Evolutionary conservation across 1,140 invertebrate species (phyloP).

Genomic region (Heliconius melpomene): DNA sequence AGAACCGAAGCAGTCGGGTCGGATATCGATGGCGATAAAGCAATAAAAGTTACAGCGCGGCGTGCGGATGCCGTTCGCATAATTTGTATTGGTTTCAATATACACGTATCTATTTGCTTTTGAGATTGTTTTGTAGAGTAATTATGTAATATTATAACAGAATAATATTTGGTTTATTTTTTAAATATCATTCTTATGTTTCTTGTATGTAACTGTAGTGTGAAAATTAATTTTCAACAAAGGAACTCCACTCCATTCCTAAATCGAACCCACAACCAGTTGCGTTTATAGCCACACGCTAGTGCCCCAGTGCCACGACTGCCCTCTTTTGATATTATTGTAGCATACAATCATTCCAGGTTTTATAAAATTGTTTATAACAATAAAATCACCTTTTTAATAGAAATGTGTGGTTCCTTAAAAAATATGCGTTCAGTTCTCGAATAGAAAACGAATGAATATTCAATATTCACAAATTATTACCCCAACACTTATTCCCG

Average conservation of each 20-base stretch:
- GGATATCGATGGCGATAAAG: conserved; percentile 24
- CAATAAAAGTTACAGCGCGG: conserved; percentile 27
- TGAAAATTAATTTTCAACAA: too few species aligned
- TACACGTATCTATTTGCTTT: conserved; percentile 1
- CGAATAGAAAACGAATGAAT: conserved; percentile 73
- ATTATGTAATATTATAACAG: background rate
- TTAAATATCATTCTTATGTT: background rate
- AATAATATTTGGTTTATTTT: background rate
- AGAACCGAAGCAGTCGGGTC: conserved; percentile 13
- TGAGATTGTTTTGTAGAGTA: background rate
- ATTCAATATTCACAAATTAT: conserved; percentile 80
- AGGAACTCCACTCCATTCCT: too few species aligned
- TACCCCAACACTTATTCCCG: conserved; percentile 71
- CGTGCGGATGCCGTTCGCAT: background rate
- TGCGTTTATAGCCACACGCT: too few species aligned
- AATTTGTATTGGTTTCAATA: background rate
- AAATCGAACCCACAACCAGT: too few species aligned
- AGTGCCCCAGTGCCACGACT: too few species aligned
- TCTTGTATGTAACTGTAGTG: background rate
- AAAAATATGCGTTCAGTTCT: conserved; percentile 56
- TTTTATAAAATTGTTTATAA: background rate
- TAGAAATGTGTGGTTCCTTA: background rate
- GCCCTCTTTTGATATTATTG: too few species aligned
- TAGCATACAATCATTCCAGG: background rate
- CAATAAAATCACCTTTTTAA: background rate